phyloP scores from a whole-genome alignment of 2,113 vertebrate species.

The Neofelis nebulosa region DNA sequence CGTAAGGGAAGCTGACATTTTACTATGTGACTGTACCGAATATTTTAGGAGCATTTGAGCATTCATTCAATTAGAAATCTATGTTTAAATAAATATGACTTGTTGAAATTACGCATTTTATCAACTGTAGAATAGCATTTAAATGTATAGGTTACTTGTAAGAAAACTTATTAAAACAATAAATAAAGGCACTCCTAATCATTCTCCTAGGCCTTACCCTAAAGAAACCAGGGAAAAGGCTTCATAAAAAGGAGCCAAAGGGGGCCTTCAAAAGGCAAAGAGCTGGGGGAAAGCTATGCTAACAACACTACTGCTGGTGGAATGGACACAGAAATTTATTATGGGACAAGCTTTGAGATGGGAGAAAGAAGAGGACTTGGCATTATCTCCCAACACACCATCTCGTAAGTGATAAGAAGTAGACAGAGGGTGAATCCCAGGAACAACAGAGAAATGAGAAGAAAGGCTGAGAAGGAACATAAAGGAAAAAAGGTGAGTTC shows the following conservation, averaged over 20 bases:
- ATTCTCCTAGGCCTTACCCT: neutral
- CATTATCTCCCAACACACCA: neutral
- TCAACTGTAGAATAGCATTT: neutral
- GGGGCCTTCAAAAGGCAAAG: neutral
- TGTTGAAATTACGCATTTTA: neutral
- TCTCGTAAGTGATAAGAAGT: neutral
- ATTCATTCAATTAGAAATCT: neutral
- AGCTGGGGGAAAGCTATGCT: neutral
- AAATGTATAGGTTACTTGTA: neutral
- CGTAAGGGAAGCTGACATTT: neutral
- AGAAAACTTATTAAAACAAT: slow-evolving; percentile 6
- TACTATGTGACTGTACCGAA: neutral
- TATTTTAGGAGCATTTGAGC: neutral
- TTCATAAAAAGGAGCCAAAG: neutral
- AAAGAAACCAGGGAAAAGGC: neutral
- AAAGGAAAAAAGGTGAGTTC: neutral
- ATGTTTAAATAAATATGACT: slow-evolving; percentile 4
- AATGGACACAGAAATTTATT: neutral
- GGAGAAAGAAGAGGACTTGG: neutral
- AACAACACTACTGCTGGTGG: neutral
- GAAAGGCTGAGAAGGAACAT: neutral
- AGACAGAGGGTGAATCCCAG: neutral
- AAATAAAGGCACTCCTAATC: neutral
- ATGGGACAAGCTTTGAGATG: neutral
- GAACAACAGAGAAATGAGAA: neutral